These are phyloP conservation scores for Notolabrus celidotus DNA, from an alignment of 2,797 vertebrate species.

Conservation along the genomic window DNA sequence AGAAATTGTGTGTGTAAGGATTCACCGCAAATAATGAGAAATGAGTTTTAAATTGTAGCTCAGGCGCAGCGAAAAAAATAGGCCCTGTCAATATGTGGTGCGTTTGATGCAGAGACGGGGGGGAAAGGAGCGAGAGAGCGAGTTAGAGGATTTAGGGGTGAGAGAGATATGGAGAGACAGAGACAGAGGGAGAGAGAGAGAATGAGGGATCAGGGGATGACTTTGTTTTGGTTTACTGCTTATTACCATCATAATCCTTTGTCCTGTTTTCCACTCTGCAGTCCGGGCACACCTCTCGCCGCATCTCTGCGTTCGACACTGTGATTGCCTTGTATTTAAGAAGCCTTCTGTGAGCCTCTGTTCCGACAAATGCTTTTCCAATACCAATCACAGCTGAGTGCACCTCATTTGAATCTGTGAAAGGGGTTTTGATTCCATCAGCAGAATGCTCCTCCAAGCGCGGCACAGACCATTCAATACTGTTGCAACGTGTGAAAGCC, in stretches of 20 bases:
- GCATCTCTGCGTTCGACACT: conserved; percentile 79
- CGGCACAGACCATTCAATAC: conserved; percentile 82
- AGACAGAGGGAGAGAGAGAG: conserved; percentile 59
- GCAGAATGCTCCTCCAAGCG: conserved; percentile 84
- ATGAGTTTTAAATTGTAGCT: conserved; percentile 87
- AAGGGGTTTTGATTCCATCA: conserved; percentile 89
- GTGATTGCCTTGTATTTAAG: conserved; percentile 89
- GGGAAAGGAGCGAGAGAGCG: conserved; percentile 31
- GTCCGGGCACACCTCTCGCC: conserved; percentile 83
- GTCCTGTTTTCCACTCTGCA: conserved; percentile 83
- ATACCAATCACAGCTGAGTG: conserved; percentile 88
- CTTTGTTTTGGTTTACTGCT: conserved; percentile 89
- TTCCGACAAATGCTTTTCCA: conserved; percentile 88
- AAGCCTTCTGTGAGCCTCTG: conserved; percentile 84
- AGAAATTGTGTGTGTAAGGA: conserved; percentile 83
- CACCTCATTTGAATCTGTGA: conserved; percentile 89
- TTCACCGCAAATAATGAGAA: conserved; percentile 85
- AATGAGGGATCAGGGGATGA: conserved; percentile 82
- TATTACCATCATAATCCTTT: conserved; percentile 88
- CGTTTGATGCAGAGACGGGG: conserved; percentile 59
- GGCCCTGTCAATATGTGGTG: conserved; percentile 81
- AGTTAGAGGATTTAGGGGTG: conserved; percentile 74
- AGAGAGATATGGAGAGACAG: conserved; percentile 62
- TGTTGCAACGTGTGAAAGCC: conserved; percentile 72
- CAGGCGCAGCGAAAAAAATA: conserved; percentile 73